Evolutionary conservation across 1,140 invertebrate genomes (phyloP).

Genomic region (Sarcophaga bullata): DNA sequence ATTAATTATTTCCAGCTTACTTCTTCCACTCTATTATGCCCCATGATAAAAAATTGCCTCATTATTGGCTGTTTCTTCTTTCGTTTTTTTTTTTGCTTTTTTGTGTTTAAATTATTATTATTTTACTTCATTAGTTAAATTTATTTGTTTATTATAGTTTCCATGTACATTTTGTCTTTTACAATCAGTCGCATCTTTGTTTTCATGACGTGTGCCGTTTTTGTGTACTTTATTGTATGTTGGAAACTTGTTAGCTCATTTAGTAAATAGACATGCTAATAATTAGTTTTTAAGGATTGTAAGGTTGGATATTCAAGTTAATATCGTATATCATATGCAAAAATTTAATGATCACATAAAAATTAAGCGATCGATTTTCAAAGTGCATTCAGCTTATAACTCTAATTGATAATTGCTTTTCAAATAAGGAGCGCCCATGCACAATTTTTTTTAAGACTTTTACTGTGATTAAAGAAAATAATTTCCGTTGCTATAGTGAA

Average conservation of each 20-base stretch:
- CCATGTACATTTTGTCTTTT: background rate
- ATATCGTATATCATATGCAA: too few species aligned
- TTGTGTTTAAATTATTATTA: background rate
- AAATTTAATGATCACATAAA: too few species aligned
- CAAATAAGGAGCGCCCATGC: too few species aligned
- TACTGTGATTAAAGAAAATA: too few species aligned
- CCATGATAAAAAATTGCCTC: background rate
- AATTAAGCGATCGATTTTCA: too few species aligned
- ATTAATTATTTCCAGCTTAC: background rate
- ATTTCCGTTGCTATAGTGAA: too few species aligned
- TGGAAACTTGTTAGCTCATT: too few species aligned
- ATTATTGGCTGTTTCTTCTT: background rate
- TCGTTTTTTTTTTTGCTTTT: background rate
- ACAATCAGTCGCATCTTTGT: background rate
- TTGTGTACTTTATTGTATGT: background rate
- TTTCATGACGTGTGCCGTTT: slow-evolving; percentile 2
- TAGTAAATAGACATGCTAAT: background rate
- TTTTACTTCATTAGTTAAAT: background rate
- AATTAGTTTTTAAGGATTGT: background rate
- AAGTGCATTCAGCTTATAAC: too few species aligned
- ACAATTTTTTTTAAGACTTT: too few species aligned
- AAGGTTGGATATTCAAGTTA: too few species aligned
- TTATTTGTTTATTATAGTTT: background rate
- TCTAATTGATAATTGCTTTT: too few species aligned
- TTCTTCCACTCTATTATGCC: background rate